phyloP scores from a whole-genome alignment of 2,113 vertebrate genomes.

The Neolamprologus brichardi region DNA sequence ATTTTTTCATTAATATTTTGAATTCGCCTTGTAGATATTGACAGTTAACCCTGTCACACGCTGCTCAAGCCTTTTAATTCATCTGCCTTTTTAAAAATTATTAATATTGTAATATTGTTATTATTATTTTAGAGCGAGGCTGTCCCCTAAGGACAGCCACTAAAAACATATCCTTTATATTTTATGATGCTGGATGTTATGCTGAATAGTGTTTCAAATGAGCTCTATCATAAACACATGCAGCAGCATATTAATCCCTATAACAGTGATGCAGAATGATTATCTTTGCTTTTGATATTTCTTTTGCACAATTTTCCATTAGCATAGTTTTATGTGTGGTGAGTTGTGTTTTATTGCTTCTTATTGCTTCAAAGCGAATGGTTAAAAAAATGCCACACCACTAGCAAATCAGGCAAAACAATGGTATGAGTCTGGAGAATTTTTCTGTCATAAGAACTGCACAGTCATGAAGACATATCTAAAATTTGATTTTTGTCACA shows the following conservation, averaged over 20 bases:
- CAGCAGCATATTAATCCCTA: background rate
- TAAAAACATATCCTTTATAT: background rate
- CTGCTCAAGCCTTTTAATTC: background rate
- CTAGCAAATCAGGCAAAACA: background rate
- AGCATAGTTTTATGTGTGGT: background rate
- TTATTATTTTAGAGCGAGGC: background rate
- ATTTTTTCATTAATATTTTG: background rate
- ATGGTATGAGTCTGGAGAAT: background rate
- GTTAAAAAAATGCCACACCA: background rate
- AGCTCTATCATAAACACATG: background rate
- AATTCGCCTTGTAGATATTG: background rate
- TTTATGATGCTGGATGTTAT: background rate
- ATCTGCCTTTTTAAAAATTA: background rate
- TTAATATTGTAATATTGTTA: background rate
- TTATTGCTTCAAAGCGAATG: background rate
- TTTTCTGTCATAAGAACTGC: background rate
- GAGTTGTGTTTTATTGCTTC: background rate
- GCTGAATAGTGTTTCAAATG: background rate
- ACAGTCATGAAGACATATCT: background rate
- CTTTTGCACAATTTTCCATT: background rate
- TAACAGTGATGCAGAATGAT: background rate
- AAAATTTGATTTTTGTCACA: background rate
- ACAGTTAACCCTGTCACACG: background rate
- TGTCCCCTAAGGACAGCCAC: background rate
- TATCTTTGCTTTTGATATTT: background rate